These are phyloP conservation scores for Conus canariensis DNA, from an alignment of 2,888 invertebrate species.

Conservation along the genomic window DNA sequence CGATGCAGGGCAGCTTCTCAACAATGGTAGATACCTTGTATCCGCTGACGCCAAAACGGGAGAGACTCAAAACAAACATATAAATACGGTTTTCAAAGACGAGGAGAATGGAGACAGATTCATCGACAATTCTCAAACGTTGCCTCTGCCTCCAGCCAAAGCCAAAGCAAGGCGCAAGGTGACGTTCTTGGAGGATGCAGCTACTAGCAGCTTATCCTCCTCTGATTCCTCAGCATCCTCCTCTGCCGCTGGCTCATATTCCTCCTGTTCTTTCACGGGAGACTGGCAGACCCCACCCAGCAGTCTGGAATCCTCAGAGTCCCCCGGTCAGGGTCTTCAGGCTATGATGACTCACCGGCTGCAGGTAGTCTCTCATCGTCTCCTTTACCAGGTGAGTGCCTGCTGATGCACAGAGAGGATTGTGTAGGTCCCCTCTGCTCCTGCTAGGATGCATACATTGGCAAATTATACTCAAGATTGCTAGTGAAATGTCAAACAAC, in stretches of 20 bases:
- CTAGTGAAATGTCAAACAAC: too few relatives aligned
- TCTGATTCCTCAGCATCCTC: background rate
- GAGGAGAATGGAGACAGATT: background rate
- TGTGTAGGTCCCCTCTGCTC: background rate
- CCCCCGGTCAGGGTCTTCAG: background rate
- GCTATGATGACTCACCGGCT: background rate
- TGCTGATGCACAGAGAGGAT: too few relatives aligned
- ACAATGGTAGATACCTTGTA: background rate
- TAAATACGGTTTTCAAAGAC: too few relatives aligned
- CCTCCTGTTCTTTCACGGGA: background rate
- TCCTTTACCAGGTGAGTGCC: background rate
- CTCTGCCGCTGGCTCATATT: background rate
- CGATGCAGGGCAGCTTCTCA: background rate
- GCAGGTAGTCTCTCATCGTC: background rate
- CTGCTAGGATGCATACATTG: background rate
- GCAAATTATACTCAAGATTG: too few relatives aligned
- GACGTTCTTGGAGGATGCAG: background rate
- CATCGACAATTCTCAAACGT: background rate
- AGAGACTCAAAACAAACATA: background rate
- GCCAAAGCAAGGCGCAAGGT: background rate
- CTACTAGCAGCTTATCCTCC: background rate
- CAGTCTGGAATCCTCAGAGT: background rate
- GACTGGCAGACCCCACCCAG: background rate
- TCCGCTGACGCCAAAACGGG: background rate
- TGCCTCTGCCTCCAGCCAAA: background rate